Evolutionary conservation across 64 coral and sea anemone species (phyloP), one percentile per base, ranked within the genome.

Genomic region (Pocillopora damicornis): DNA sequence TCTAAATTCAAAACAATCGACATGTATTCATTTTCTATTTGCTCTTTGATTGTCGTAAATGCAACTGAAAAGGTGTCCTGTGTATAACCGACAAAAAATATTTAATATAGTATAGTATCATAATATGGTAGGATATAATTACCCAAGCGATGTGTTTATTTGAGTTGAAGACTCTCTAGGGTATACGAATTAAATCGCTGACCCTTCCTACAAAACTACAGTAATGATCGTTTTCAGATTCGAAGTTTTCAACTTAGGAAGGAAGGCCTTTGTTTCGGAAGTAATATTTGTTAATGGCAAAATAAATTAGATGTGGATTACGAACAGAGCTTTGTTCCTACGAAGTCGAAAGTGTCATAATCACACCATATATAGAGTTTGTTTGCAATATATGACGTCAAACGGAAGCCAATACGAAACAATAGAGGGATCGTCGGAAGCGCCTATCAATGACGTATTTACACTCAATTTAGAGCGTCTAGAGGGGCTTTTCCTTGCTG

Each of bases 361-460:
- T 85, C 81, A 66, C 20, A 58, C 81, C 81, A 85, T 85, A 58
- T 85, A 58, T 85, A 42, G 81, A 2, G 37, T 85, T 85, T 85
- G 81, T 85, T 85, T 11, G 15, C 22, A 26, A 22, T 37, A 13
- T 3, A 17, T 85, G 81, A 85, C 81, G 81, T 85, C 81, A 72
- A 85, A 85, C 81, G 81, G 81, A 85, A 85, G 81, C 64, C 81
- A 22, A 85, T 17, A 85, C 37, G 51, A 42, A 85, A 85, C 64
- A 85, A 85, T 72, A 58, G 23, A 25, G 77, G 77, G 37, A 71
- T 85, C 10, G 65, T 85, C 81, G 81, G 64, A 85, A 72, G 81
- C 81, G 4, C 68, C 81, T 58, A 85, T 85, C 81, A 85, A 71
- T 85, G 81, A 85, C 81, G 81, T 71, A 85, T 18, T 13, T 65